These are phyloP conservation scores for Cariama cristata DNA, from an alignment of 2,113 vertebrate species.

Conservation along the genomic window DNA sequence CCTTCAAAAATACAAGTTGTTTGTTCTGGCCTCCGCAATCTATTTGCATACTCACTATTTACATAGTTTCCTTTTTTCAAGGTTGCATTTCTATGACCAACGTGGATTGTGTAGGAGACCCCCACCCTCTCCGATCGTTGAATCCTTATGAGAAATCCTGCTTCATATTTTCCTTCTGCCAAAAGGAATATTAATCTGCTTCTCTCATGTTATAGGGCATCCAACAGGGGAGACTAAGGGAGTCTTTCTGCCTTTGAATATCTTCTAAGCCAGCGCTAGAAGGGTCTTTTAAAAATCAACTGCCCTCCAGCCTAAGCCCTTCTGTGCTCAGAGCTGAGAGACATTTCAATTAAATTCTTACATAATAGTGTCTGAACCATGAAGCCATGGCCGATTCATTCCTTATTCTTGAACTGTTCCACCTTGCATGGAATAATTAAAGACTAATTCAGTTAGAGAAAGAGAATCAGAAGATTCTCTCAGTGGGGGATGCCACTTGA, in stretches of 20 bases:
- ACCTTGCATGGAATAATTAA: background rate
- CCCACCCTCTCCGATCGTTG: fast-evolving
- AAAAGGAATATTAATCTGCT: background rate
- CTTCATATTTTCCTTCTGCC: background rate
- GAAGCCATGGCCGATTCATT: background rate
- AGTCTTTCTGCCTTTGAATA: background rate
- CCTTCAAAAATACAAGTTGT: background rate
- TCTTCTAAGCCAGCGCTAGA: background rate
- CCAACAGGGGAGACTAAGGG: background rate
- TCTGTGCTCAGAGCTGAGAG: background rate
- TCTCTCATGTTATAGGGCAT: background rate
- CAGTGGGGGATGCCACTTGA: background rate
- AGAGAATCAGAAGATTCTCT: background rate
- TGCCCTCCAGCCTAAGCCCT: background rate
- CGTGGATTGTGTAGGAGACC: fast-evolving
- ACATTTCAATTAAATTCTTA: background rate
- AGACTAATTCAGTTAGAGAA: background rate
- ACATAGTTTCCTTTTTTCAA: background rate
- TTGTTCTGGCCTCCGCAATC: background rate
- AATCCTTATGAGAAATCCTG: background rate
- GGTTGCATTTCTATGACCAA: background rate
- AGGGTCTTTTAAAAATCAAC: background rate
- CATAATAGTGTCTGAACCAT: background rate
- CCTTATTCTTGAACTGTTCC: background rate
- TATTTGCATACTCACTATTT: background rate